Conservation (phyloP, 2,797 vertebrate genomes). For the Crenuchus spilurus region DNA sequence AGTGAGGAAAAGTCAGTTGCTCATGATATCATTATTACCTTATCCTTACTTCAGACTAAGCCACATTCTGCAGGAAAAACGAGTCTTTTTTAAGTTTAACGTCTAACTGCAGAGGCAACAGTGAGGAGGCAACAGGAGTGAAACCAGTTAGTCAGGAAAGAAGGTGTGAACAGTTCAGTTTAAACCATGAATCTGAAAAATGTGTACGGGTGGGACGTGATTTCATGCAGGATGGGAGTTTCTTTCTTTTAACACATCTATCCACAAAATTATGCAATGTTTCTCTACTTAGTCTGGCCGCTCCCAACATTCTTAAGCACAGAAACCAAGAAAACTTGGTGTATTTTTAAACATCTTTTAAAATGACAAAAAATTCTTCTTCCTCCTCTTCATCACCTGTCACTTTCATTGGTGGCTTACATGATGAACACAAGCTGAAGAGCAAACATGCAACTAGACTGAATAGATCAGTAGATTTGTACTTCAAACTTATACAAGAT, state of each 20-base stretch:
- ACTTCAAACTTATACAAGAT: background rate
- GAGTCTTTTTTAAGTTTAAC: background rate
- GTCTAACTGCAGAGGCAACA: background rate
- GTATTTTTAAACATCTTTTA: no score
- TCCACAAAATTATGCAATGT: slow-evolving; percentile 2
- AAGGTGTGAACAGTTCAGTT: slow-evolving; percentile 26
- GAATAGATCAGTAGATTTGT: no score
- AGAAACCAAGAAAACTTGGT: no score
- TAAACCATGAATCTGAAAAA: slow-evolving; percentile 1
- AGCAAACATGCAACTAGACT: no score
- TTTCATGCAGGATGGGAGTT: background rate
- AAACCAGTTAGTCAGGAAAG: slow-evolving; percentile 32
- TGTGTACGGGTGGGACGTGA: background rate
- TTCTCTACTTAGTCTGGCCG: background rate
- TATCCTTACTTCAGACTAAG: background rate
- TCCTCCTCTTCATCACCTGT: background rate
- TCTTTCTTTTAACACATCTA: slow-evolving; percentile 1
- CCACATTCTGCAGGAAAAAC: no score
- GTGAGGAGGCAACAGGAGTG: background rate
- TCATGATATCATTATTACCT: background rate
- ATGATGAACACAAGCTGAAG: no score
- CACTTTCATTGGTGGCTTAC: background rate
- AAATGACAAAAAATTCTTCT: no score
- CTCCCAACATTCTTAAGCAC: background rate
- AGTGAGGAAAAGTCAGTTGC: no score